Percentiles rank a stretch among this genome's conserved stretches.
Conservation (phyloP, 2,113 vertebrate species). For the Prionailurus bengalensis region DNA sequence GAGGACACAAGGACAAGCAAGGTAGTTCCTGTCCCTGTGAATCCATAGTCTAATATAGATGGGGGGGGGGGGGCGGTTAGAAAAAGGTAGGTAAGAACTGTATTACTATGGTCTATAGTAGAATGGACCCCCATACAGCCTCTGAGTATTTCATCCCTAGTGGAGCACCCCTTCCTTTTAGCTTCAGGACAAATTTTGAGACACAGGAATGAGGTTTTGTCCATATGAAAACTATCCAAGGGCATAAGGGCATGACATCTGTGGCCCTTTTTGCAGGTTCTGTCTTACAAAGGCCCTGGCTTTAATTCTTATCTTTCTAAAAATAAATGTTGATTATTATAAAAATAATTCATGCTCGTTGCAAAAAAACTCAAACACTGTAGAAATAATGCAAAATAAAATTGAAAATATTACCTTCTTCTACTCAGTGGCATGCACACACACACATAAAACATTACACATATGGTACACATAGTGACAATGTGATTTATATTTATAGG, state of each 20-base stretch:
- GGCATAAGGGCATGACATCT: neutral
- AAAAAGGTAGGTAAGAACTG: neutral
- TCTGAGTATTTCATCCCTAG: neutral
- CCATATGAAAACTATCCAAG: neutral
- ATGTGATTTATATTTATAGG: neutral
- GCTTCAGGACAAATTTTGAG: neutral
- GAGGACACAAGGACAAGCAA: neutral
- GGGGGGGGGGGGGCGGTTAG: neutral
- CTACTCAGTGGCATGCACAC: neutral
- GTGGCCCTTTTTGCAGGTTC: neutral
- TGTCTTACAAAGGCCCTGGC: neutral
- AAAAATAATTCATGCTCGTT: neutral
- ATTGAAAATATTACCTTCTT: neutral
- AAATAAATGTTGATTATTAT: conserved; percentile 36
- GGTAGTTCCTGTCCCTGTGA: neutral
- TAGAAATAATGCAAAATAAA: conserved; percentile 15
- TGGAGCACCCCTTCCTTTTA: neutral
- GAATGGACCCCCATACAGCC: neutral
- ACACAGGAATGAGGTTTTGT: neutral
- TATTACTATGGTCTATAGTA: neutral
- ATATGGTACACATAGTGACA: neutral
- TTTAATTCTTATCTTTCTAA: conserved; percentile 39
- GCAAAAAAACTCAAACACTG: neutral
- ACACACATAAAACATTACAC: neutral
- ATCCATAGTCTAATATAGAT: neutral